Evolutionary conservation across 2,888 invertebrate genomes (phyloP), one percentile per base, ranked within the genome.

Genomic region (Siphlonurus alternatus): DNA sequence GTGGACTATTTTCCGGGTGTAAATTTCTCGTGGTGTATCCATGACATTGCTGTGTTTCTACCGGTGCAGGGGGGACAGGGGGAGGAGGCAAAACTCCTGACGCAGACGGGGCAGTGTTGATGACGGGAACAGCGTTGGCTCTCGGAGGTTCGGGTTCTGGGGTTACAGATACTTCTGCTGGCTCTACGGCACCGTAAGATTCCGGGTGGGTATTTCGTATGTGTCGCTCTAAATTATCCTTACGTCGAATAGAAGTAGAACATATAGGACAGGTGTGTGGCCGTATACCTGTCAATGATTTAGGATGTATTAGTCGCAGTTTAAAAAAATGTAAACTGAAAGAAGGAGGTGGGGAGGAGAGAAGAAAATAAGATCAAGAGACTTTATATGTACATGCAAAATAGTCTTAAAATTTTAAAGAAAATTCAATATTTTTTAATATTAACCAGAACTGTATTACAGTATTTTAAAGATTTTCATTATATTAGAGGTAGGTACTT

Each of bases 181-280:
- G 10, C n/a, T 64, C 64, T 7, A 2, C 51, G 15, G 18, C 38
- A 51, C 61, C 64, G 24, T 51, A 51, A n/a, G 20, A 69, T 20
- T 75, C 82, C 0, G 84, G 83, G 74, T 91, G 90, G 64, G 88
- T 85, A 73, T 89, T 87, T 64, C 85, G 82, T 65, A 88, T 79
- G 73, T 90, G 90, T 0, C 90, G 80, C 66, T 83, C 81, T 66
- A 90, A 78, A 72, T 90, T 91, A 73, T 91, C 91, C 72, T 86
- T 88, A 66, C 91, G 78, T 59, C 85, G 78, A 72, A 89, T 89
- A 54, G 80, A 80, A 7, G 84, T 83, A 53, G 80, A 79, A 74
- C 91, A 91, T 24, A 85, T 79, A 67, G 80, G 80, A 72, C 91
- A 91, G 22, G 81, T 81, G 71, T 83, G 90, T 2, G 84, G 84